phyloP scores from a whole-genome alignment of 1,140 invertebrate genomes.

The Meloidogyne floridensis region DNA sequence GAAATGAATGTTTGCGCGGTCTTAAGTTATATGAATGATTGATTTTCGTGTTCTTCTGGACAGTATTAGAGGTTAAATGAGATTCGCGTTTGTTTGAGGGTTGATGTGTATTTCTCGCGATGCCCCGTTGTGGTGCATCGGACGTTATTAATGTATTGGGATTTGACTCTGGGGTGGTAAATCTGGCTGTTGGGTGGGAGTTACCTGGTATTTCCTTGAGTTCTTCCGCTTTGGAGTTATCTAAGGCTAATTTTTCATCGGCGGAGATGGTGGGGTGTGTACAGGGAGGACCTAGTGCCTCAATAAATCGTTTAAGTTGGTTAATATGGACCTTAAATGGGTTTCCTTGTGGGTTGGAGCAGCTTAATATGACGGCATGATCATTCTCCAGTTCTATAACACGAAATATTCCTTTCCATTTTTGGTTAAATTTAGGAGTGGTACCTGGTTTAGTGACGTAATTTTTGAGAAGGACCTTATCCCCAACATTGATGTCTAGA shows the following conservation, averaged over 20 bases:
- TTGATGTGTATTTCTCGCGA: not conserved
- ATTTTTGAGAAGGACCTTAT: conserved; percentile 21
- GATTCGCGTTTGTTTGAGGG: not conserved
- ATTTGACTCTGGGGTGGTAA: not conserved
- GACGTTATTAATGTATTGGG: too few species aligned
- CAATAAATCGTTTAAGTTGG: conserved; percentile 2
- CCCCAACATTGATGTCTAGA: conserved; percentile 2
- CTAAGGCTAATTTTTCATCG: not conserved
- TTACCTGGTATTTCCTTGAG: not conserved
- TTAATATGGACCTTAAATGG: conserved; percentile 22
- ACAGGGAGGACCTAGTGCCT: not conserved
- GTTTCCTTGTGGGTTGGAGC: not conserved
- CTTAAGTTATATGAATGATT: not conserved
- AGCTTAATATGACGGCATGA: conserved; percentile 21
- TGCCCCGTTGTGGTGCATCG: not conserved
- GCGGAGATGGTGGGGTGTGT: not conserved
- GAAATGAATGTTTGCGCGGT: not conserved
- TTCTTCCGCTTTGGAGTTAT: not conserved
- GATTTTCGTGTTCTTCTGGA: not conserved
- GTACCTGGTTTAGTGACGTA: conserved; percentile 14
- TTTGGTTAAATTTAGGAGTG: conserved; percentile 12
- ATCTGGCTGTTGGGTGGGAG: not conserved
- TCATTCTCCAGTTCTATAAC: conserved; percentile 4
- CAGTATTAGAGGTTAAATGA: not conserved
- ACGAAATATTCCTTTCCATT: not conserved